Evolutionary conservation across 2,797 vertebrate species (phyloP), one percentile per base, ranked within the genome.

Genomic region (Carapus acus): DNA sequence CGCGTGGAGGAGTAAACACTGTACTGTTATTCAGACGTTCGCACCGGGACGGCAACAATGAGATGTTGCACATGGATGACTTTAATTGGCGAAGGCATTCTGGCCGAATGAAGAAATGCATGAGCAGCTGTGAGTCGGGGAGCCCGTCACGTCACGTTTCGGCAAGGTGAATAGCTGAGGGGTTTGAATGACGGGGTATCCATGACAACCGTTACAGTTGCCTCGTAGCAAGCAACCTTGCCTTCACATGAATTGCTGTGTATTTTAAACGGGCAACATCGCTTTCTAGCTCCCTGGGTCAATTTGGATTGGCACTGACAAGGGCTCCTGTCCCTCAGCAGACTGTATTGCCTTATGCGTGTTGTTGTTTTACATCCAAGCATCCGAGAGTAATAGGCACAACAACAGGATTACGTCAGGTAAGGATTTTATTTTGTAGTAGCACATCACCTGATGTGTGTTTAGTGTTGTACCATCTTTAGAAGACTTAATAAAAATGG

Each of bases 171-270:
- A 59, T 52, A 1, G 2, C 48, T 58, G 57, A 58, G 54, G 59
- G 76, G 59, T 66, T 19, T 58, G 62, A 80, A 66, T 64, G 69
- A 53, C 64, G 64, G 49, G 17, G 45, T 58, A 34, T 67, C 69
- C 54, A 61, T 77, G 66, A 62, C 58, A 54, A 71, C 59, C 56
- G 41, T 36, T 65, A 66, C 46, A 65, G 74, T 19, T 37, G 41
- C 37, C 36, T 3, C 11, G 16, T 43, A 22, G 49, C 50, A 45
- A 60, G 63, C 41, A 52, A 43, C 69, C 43, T 58, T 69, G 56
- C 50, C 52, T 58, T 55, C 46, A 45, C 59, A 49, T 48, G 24
- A 53, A 24, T 7, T 39, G 24, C 42, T 58, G 15, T 58, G 43
- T 50, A 22, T 58, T 54, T 58, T 49, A 67, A 65, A 70, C 33